These are phyloP conservation scores for Australoheros facetus DNA, from an alignment of 2,797 vertebrate genomes.

Conservation along the genomic window DNA sequence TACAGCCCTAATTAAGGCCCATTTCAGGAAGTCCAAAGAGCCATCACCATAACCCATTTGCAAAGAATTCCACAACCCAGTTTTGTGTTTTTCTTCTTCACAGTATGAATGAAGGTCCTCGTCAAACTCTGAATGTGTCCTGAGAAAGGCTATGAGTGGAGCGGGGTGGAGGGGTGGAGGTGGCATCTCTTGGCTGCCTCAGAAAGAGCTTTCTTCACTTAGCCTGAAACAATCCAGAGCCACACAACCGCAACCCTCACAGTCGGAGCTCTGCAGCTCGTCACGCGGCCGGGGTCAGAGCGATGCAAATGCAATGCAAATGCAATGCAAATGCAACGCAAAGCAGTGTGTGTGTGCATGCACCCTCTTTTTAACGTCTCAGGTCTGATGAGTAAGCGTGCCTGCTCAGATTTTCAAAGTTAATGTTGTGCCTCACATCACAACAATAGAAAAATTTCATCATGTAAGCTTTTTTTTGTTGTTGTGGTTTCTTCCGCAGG, in stretches of 20 bases:
- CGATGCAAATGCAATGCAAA: neutral
- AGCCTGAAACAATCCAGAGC: slow-evolving; percentile 62
- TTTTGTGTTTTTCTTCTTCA: slow-evolving; percentile 18
- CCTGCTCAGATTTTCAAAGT: neutral
- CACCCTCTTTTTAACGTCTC: slow-evolving; percentile 15
- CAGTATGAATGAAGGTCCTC: slow-evolving; percentile 45
- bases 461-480: neutral
- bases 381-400: slow-evolving; percentile 4
- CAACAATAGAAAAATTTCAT: slow-evolving; percentile 12
- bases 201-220: slow-evolving; percentile 43
- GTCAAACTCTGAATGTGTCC: slow-evolving; percentile 33
- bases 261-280: slow-evolving; percentile 20
- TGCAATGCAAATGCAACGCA: neutral
- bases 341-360: neutral
- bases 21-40: slow-evolving; percentile 2
- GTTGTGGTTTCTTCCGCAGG: slow-evolving; percentile 1
- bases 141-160: neutral
- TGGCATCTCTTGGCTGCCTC: slow-evolving; percentile 42
- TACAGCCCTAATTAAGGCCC: neutral
- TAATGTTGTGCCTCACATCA: slow-evolving; percentile 30
- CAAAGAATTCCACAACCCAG: slow-evolving; percentile 1
- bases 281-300: slow-evolving; percentile 21
- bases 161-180: neutral
- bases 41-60: neutral
- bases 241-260: slow-evolving; percentile 24